These are phyloP conservation scores for Osmerus eperlanus DNA, from an alignment of 2,113 vertebrate genomes.

Conservation along the genomic window DNA sequence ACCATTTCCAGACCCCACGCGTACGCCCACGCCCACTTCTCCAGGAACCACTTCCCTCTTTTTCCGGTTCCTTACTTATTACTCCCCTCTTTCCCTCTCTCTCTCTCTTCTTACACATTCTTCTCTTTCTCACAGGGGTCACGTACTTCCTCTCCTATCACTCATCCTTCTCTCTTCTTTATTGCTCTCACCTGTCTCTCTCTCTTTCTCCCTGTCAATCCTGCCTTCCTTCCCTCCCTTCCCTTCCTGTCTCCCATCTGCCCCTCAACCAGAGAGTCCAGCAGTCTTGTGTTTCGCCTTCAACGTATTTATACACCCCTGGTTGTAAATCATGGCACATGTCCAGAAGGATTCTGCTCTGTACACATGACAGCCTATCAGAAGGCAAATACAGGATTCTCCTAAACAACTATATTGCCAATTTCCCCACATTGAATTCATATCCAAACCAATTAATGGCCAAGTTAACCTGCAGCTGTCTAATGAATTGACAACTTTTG, in stretches of 20 bases:
- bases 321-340: neutral
- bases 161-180: neutral
- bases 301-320: constrained; percentile 26
- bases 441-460: no score
- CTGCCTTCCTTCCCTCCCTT: no score
- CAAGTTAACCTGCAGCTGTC: no score
- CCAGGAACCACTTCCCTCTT: no score
- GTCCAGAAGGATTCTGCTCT: no score
- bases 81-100: neutral
- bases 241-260: neutral
- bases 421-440: no score
- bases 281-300: constrained; percentile 47
- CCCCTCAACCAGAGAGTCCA: neutral
- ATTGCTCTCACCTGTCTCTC: neutral
- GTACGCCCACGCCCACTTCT: neutral
- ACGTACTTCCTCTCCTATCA: constrained; percentile 5
- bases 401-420: no score
- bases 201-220: no score
- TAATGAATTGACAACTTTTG: no score
- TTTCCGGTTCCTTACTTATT: no score
- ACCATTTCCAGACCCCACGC: constrained; percentile 28
- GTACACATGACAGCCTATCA: no score
- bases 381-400: neutral
- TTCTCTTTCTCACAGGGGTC: constrained; percentile 25
- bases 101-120: constrained; percentile 36